Percentiles rank a stretch among this genome's conserved stretches.
Conservation (phyloP, 2,888 invertebrate species). For the Synanthedon tipuliformis region DNA sequence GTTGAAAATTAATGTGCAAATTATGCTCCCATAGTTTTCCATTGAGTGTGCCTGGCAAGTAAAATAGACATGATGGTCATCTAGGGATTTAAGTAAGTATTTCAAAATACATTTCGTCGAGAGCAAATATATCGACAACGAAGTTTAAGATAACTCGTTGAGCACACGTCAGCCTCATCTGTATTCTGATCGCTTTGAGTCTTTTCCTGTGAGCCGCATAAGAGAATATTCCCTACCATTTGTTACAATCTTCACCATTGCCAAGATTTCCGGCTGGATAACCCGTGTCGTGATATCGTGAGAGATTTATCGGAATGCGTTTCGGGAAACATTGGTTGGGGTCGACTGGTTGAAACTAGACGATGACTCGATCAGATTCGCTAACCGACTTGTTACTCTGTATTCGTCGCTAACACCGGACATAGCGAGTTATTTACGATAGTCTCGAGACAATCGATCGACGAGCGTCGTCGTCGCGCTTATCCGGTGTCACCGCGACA, state of each 20-base stretch:
- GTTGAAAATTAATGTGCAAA: too few species aligned
- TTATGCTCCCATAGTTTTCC: too few species aligned
- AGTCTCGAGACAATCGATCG: slow-evolving; percentile 63
- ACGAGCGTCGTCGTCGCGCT: slow-evolving; percentile 32
- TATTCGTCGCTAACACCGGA: slow-evolving; percentile 59
- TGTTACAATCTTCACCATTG: slow-evolving; percentile 11
- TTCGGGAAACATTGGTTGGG: neutral
- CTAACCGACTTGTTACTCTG: slow-evolving; percentile 46
- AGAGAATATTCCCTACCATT: slow-evolving; percentile 27
- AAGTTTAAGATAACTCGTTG: slow-evolving; percentile 25
- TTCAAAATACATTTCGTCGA: too few species aligned
- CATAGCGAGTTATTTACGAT: slow-evolving; percentile 66
- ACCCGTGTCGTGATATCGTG: slow-evolving; percentile 5
- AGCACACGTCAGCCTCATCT: slow-evolving; percentile 53
- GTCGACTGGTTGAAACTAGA: neutral
- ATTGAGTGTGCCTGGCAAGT: too few species aligned
- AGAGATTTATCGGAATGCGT: neutral
- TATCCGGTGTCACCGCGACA: slow-evolving; percentile 64
- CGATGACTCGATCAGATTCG: slow-evolving; percentile 30
- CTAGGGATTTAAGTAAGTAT: too few species aligned
- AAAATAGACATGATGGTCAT: too few species aligned
- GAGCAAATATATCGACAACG: slow-evolving; percentile 16
- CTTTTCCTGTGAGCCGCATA: slow-evolving; percentile 45
- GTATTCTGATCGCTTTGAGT: slow-evolving; percentile 51
- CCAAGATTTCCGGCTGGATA: slow-evolving; percentile 18